phyloP scores from a whole-genome alignment of 2,888 invertebrate species.

The Napeogenes sylphis region DNA sequence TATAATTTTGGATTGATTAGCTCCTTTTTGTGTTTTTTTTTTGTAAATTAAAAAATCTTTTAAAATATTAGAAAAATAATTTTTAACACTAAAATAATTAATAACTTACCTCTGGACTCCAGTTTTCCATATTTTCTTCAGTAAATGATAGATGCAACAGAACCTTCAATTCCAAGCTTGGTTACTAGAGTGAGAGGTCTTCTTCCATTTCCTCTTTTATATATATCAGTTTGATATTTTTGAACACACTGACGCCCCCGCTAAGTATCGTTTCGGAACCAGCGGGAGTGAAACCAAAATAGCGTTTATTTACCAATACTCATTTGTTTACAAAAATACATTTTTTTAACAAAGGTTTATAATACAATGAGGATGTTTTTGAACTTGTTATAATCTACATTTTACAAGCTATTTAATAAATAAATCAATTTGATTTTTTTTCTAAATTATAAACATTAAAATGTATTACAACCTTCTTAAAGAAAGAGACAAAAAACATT shows the following conservation, averaged over 20 bases:
- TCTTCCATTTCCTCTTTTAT: conserved; percentile 33
- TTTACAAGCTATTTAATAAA: too few relatives aligned
- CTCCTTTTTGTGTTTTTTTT: too few relatives aligned
- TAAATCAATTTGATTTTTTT: neutral
- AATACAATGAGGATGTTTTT: too few relatives aligned
- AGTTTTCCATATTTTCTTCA: neutral
- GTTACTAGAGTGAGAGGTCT: conserved; percentile 23
- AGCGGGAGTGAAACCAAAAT: conserved; percentile 41
- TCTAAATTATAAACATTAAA: neutral
- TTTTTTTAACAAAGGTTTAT: too few relatives aligned
- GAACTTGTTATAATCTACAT: too few relatives aligned
- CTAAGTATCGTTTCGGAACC: conserved; percentile 38
- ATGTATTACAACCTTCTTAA: neutral
- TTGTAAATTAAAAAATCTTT: too few relatives aligned
- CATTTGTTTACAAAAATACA: neutral
- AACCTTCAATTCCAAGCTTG: conserved; percentile 15
- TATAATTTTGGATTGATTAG: conserved; percentile 2
- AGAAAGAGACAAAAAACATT: conserved; percentile 1
- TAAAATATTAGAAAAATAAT: too few relatives aligned
- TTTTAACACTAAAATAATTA: too few relatives aligned
- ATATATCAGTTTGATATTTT: conserved; percentile 41
- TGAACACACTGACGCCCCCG: conserved; percentile 40
- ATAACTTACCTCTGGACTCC: too few relatives aligned
- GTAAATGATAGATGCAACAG: too few relatives aligned
- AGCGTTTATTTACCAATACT: conserved; percentile 22